Evolutionary conservation across 2,113 vertebrate species (phyloP).

Genomic region (Dicrurus megarhynchus): DNA sequence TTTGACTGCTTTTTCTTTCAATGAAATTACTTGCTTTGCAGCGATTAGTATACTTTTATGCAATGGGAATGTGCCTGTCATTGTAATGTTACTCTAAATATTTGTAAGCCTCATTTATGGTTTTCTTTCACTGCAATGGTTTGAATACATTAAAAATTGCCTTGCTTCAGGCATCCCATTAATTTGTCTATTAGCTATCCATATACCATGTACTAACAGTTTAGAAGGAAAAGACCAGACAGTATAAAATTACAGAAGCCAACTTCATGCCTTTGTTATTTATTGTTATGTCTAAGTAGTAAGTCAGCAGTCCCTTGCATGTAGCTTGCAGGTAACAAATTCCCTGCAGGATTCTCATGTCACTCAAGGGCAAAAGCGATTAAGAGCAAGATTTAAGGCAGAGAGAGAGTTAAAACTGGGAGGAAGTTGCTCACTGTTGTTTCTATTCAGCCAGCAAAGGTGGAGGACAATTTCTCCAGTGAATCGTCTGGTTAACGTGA

Average conservation of each 20-base stretch:
- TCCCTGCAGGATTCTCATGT: background rate
- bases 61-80: background rate
- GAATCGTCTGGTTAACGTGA: background rate
- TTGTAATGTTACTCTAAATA: background rate
- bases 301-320: background rate
- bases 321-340: background rate
- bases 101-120: background rate
- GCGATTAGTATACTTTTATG: background rate
- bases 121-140: background rate
- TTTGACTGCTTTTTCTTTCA: background rate
- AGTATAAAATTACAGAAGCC: background rate
- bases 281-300: background rate
- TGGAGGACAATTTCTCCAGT: background rate
- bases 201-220: background rate
- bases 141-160: background rate
- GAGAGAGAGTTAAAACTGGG: background rate
- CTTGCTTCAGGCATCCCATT: background rate
- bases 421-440: background rate
- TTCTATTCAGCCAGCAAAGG: background rate
- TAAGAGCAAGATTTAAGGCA: background rate
- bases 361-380: background rate
- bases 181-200: background rate
- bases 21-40: background rate
- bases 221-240: background rate
- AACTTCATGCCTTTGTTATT: background rate